Conservation (phyloP, 1,140 invertebrate genomes). For the Pogonus chalceus region DNA sequence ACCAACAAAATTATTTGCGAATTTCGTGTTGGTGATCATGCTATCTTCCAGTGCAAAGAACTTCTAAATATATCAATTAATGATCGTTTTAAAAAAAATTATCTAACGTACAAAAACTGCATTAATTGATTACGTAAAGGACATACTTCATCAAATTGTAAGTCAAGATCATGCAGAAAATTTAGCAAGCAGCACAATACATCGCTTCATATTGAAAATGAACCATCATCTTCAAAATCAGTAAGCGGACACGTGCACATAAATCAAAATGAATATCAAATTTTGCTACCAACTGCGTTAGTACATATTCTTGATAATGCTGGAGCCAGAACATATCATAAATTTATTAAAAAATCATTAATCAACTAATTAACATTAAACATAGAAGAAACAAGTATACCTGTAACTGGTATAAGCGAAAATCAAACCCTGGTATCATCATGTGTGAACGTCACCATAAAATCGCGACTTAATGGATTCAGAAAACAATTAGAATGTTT, state of each 20-base stretch:
- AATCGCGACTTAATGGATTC: constrained; percentile 8
- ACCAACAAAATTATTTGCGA: constrained; percentile 8
- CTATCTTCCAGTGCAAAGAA: constrained; percentile 12
- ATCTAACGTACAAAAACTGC: constrained; percentile 15
- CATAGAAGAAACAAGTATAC: too few species aligned
- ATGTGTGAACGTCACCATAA: background rate
- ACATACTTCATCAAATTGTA: constrained; percentile 16
- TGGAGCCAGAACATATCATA: constrained; percentile 8
- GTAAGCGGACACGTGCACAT: background rate
- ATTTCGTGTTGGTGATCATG: constrained; percentile 15
- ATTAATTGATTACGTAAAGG: constrained; percentile 17
- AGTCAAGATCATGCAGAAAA: constrained; percentile 6
- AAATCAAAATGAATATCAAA: background rate
- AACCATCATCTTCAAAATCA: background rate
- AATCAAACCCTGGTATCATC: background rate
- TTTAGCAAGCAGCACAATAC: constrained; percentile 5
- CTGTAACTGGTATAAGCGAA: constrained; percentile 14
- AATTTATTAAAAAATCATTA: constrained; percentile 19
- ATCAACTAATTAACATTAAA: constrained; percentile 11
- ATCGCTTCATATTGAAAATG: constrained; percentile 6
- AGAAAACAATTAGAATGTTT: constrained; percentile 6
- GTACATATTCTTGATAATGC: constrained; percentile 16
- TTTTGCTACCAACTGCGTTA: constrained; percentile 22
- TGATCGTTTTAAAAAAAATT: constrained; percentile 2
- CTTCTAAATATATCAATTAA: constrained; percentile 11